phyloP scores from a whole-genome alignment of 2,888 invertebrate genomes.

The Lutraria lutraria region DNA sequence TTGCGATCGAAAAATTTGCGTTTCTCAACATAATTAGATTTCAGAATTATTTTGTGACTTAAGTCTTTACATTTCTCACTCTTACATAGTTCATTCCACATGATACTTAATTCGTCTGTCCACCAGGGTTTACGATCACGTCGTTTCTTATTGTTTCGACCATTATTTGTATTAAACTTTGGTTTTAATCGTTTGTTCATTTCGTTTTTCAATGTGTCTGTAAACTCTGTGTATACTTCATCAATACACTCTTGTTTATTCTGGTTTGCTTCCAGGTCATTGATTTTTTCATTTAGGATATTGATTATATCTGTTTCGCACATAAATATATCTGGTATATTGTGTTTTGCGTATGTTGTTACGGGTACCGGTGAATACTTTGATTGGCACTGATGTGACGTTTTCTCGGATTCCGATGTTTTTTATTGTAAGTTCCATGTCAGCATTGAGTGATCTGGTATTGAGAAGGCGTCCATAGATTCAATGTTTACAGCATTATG shows the following conservation, averaged over 20 bases:
- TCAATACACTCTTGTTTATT: conserved; percentile 32
- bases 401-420: neutral
- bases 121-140: conserved; percentile 31
- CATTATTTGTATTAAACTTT: neutral
- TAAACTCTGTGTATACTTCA: conserved; percentile 17
- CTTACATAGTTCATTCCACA: conserved; percentile 28
- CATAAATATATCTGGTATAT: conserved; percentile 27
- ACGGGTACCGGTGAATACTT: neutral
- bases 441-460: conserved; percentile 30
- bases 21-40: conserved; percentile 15
- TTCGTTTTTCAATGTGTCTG: conserved; percentile 11
- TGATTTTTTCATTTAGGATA: neutral
- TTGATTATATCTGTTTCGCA: conserved; percentile 4
- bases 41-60: neutral
- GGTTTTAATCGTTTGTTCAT: conserved; percentile 27
- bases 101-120: neutral
- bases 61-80: conserved; percentile 17
- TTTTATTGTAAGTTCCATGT: conserved; percentile 7
- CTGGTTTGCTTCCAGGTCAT: conserved; percentile 8
- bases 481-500: neutral
- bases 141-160: conserved; percentile 5
- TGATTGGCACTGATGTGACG: neutral
- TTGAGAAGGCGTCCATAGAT: neutral
- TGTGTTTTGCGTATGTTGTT: neutral
- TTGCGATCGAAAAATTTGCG: conserved; percentile 36